Evolutionary conservation across 1,140 invertebrate species (phyloP).

Genomic region (Diorhabda sublineata): DNA sequence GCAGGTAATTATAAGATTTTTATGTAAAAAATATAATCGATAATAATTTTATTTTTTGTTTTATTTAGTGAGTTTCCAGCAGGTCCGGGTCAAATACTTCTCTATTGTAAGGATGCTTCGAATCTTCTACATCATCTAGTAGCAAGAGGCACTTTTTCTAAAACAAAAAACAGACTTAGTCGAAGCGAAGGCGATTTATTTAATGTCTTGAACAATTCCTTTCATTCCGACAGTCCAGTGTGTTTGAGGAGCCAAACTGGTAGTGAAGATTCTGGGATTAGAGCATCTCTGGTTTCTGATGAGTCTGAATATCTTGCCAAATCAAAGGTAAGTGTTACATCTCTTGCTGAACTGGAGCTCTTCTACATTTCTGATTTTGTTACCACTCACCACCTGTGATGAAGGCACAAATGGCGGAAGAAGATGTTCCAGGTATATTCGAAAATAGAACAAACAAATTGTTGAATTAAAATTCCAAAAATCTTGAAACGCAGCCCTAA

Average conservation of each 20-base stretch:
- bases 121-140: slow-evolving; percentile 49
- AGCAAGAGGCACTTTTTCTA: slow-evolving; percentile 44
- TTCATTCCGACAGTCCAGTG: slow-evolving; percentile 31
- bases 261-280: slow-evolving; percentile 42
- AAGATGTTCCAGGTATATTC: too few relatives aligned
- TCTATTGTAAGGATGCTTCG: slow-evolving; percentile 51
- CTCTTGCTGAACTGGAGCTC: too few relatives aligned
- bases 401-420: too few relatives aligned
- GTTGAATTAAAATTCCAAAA: too few relatives aligned
- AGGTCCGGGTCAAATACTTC: slow-evolving; percentile 50
- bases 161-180: slow-evolving; percentile 46
- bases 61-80: slow-evolving; percentile 47
- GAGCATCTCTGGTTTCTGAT: slow-evolving; percentile 38
- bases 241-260: slow-evolving; percentile 39
- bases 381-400: too few relatives aligned
- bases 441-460: too few relatives aligned
- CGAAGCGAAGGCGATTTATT: slow-evolving; percentile 53
- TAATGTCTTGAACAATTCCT: slow-evolving; percentile 13
- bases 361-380: too few relatives aligned
- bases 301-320: slow-evolving; percentile 36
- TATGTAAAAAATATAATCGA: slow-evolving; percentile 18
- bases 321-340: slow-evolving; percentile 34
- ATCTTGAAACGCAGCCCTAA: too few relatives aligned
- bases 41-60: slow-evolving; percentile 4
- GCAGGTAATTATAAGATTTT: slow-evolving; percentile 36